phyloP scores from a whole-genome alignment of 2,113 vertebrate genomes.

The Taxidea taxus region DNA sequence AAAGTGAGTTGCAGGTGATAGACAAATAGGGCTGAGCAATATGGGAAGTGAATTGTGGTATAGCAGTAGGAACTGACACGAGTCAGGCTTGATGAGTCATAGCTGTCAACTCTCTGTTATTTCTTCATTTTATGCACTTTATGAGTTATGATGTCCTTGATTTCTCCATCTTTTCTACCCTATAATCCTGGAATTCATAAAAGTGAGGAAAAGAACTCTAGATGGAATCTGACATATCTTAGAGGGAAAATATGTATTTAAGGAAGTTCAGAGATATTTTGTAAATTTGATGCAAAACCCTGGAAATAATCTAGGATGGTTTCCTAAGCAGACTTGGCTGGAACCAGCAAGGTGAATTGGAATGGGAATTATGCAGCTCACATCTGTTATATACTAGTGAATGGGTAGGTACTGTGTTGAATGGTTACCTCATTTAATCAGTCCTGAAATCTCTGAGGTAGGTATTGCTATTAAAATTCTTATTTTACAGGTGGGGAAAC shows the following conservation, averaged over 20 bases:
- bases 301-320: not conserved
- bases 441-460: not conserved
- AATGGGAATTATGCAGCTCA: not conserved
- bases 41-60: slow-evolving; percentile 15
- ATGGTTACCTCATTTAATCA: not conserved
- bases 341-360: not conserved
- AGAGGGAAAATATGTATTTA: not conserved
- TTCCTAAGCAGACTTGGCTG: not conserved
- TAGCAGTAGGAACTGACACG: not conserved
- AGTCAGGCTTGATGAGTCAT: not conserved
- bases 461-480: not conserved
- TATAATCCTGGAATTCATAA: not conserved
- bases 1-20: not conserved
- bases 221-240: not conserved
- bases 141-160: not conserved
- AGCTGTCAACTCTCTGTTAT: not conserved
- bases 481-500: not conserved
- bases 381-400: not conserved
- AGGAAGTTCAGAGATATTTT: not conserved
- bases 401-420: not conserved
- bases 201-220: not conserved
- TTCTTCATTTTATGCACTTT: not conserved
- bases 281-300: not conserved
- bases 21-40: not conserved
- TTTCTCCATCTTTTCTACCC: not conserved